Evolutionary conservation across 2,797 vertebrate species (phyloP), one percentile per base, ranked within the genome.

Genomic region (Sebastes glaucus): DNA sequence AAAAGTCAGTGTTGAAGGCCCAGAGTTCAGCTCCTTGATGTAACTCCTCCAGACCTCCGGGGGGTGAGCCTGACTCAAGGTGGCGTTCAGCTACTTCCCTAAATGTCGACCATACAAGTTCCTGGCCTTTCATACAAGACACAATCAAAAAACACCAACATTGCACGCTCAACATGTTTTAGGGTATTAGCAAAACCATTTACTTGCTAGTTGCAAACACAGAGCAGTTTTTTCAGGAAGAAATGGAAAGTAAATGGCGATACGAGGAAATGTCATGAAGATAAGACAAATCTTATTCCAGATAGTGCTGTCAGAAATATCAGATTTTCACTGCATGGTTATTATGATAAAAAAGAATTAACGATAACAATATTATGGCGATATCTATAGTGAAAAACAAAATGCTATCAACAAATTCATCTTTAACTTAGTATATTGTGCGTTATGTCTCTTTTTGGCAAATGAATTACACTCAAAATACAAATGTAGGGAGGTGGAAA

Each of bases 1-100:
- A 94, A 56, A 96, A 96, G 81, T 96, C 94, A 0, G 90, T 93
- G 84, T 96, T 96, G 81, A 96, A 93, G 63, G 94, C 93, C 94
- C 94, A 96, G 11, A 96, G 82, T 83, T 96, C 95, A 35, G 96
- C 90, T 84, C 92, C 93, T 68, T 64, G 71, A 70, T 94, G 84
- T 49, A 96, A 88, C 6, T 94, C 90, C 7, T 78, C 67, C 30
- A 93, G 77, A 38, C 87, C 85, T 53, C 80, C 87, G 70, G 71
- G 42, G 85, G 85, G 82, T 22, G 77, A 32, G 77, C 88, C 74
- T 77, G 92, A 63, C 70, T 85, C 70, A 8, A 97, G 94, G 86
- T 96, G 92, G 8, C 85, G 82, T 56, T 93, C 89, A 20, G 94
- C 92, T 53, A 89, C 73, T 1, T 83, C 85, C 22, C 86, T 84